Evolutionary conservation across 2,113 vertebrate genomes (phyloP).

Genomic region (Neolamprologus variostigma): DNA sequence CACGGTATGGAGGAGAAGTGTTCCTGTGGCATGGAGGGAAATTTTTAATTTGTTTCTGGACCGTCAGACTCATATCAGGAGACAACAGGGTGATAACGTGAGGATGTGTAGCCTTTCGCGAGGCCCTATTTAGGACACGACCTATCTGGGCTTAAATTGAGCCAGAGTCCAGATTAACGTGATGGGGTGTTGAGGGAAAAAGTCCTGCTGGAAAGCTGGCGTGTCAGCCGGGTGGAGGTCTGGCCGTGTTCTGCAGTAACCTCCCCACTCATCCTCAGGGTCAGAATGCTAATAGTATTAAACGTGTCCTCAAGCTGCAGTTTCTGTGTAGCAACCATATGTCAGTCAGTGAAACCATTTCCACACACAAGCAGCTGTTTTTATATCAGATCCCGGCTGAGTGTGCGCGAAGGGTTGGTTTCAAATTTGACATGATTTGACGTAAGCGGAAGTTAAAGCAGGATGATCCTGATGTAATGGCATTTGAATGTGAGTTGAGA

Average conservation of each 20-base stretch:
- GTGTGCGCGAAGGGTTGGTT: neutral
- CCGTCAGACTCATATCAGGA: neutral
- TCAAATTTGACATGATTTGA: slow-evolving; percentile 22
- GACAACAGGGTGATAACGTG: neutral
- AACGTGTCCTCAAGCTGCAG: slow-evolving; percentile 18
- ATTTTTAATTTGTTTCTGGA: neutral
- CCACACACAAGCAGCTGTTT: neutral
- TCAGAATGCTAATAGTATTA: slow-evolving; percentile 40
- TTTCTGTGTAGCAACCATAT: slow-evolving; percentile 16
- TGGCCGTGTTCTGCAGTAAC: neutral
- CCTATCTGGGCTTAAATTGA: slow-evolving; percentile 11
- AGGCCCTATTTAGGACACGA: neutral
- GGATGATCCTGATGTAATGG: slow-evolving; percentile 60
- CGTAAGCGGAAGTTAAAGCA: slow-evolving; percentile 36
- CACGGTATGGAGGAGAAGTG: neutral
- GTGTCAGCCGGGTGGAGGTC: neutral
- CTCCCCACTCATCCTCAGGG: slow-evolving; percentile 8
- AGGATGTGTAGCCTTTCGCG: neutral
- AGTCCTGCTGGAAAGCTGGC: neutral
- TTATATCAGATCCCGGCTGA: neutral
- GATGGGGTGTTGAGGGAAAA: neutral
- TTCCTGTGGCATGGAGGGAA: neutral
- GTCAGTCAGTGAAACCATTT: neutral
- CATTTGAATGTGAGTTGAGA: slow-evolving; percentile 52
- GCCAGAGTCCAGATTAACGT: slow-evolving; percentile 2